Evolutionary conservation across 2,113 vertebrate genomes (phyloP).

Genomic region (Bos taurus): ARS-UCD2.0 NC_037352.1:23288001-23288500

Average conservation of each 20-base stretch:
- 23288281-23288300: neutral
- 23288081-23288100: neutral
- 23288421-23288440: neutral
- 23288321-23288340: neutral
- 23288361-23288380: neutral
- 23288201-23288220: neutral
- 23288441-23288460: neutral
- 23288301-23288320: neutral
- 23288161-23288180: neutral
- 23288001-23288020: neutral
- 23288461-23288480: neutral
- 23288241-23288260: neutral
- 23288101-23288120: neutral
- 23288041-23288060: neutral
- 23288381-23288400: neutral
- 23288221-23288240: neutral
- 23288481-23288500: neutral
- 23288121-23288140: neutral
- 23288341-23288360: neutral
- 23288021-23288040: rapidly evolving
- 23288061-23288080: neutral
- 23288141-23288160: neutral
- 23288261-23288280: neutral
- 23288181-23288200: neutral
- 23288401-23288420: neutral